These are phyloP conservation scores for Papilio dardanus DNA, from an alignment of 1,140 invertebrate genomes.

Conservation along the genomic window DNA sequence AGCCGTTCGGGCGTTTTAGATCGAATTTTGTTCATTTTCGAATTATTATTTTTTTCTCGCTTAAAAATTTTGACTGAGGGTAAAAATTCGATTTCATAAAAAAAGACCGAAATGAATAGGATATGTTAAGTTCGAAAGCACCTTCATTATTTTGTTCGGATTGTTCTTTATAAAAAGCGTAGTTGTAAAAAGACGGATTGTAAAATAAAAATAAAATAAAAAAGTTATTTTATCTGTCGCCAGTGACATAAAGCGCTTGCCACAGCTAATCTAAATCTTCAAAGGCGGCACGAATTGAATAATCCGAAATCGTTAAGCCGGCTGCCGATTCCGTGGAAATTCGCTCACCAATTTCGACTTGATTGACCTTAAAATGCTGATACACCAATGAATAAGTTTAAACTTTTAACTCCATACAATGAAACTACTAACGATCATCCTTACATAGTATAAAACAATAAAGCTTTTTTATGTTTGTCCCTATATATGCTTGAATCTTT, in stretches of 20 bases:
- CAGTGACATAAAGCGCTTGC: conserved; percentile 17
- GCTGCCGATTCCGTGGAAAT: conserved; percentile 22
- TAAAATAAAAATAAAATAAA: neutral
- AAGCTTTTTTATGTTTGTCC: no score
- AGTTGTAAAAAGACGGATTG: neutral
- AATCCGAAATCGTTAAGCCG: conserved; percentile 35
- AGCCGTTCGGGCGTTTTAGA: conserved; percentile 4
- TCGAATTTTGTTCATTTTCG: conserved; percentile 21
- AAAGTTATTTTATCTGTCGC: conserved; percentile 12
- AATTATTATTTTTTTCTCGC: neutral
- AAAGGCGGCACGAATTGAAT: conserved; percentile 29
- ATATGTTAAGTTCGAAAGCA: neutral
- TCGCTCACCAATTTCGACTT: conserved; percentile 21
- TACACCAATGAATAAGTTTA: neutral
- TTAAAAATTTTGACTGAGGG: no score
- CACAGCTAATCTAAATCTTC: conserved; percentile 24
- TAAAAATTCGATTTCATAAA: neutral
- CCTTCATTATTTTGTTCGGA: neutral
- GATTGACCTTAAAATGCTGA: conserved; percentile 33
- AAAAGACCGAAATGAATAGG: neutral
- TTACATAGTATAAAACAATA: no score
- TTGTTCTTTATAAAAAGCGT: neutral
- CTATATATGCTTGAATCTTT: no score
- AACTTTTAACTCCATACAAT: neutral
- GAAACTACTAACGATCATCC: neutral